Evolutionary conservation across 2,888 invertebrate genomes (phyloP), one percentile per base, ranked within the genome.

Genomic region (Microdon myrmicae): DNA sequence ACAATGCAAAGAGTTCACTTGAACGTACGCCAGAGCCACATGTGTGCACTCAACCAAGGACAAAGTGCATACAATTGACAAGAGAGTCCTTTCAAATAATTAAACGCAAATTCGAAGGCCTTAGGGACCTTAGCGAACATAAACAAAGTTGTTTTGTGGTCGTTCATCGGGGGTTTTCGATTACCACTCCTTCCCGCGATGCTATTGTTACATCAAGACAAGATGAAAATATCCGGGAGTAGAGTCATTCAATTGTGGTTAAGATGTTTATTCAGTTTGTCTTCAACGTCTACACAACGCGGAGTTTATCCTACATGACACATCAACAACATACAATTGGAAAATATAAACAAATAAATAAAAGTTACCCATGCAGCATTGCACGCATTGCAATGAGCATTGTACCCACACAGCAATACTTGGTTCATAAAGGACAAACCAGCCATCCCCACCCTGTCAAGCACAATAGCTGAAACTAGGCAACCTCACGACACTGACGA

Each of bases 211-310:
- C 34, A 2, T 10, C 17, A n/a, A n/a, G n/a, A n/a, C n/a, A n/a
- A n/a, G n/a, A n/a, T n/a, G n/a, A n/a, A n/a, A n/a, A n/a, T n/a
- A n/a, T 9, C 29, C 34, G 29, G 14, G 17, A 28, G 44, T 31
- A 49, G 38, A 49, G 48, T 44, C 45, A 56, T 51, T 41, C 43
- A 34, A 58, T 35, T 64, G 64, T 43, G 64, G 64, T 58, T 58
- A 51, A 45, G 51, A 64, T 51, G 45, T 26, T 64, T 51, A 58
- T 64, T 64, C 64, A 64, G 56, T 64, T 58, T 64, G 58, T 39
- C 41, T 58, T 47, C 58, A 64, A 45, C 56, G 56, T 49, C 49
- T 48, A 55, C 10, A 16, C 28, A 31, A 23, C 25, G 8, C n/a
- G 29, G 9, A 23, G 17, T 12, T 10, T 34, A 51, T 35, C 38